Base-by-base conservation (phyloP, 2,113 vertebrate species). In the Erythrocercus mccallii region DNA sequence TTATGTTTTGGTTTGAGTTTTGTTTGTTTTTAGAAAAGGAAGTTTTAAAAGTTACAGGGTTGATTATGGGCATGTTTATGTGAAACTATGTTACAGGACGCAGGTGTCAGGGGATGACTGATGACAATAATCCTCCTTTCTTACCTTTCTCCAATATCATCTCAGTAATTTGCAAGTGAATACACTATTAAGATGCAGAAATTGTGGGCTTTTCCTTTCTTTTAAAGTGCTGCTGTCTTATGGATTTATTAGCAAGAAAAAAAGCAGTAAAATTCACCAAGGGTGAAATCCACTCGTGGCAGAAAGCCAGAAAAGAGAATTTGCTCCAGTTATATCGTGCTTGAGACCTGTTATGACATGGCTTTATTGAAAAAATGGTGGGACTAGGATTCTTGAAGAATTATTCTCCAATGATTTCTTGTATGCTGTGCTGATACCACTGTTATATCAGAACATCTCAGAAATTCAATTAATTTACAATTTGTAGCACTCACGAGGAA, bases 391-490 rank as follows among this genome's bases (percentile, higher is more conserved):
- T 95, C 73, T 64, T 69, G 45, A 85, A 60, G 42, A 69, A 69
- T 88, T 85, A 92, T 85, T 88, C 95, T 90, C 96, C 54, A 42
- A 9, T 70, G 82, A 58, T 73, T 94, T 83, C 96, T 95, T 53
- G 31, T 93, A 73, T 80, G 40, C 70, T 93, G 31, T 77, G 54
- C 73, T 94, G 81, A 51, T 90, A 86, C 58, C n/a, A 54, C 57
- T 61, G 45, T 88, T 90, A 73, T 73, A 92, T 48, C 47, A 53
- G 82, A 92, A 62, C 33, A 51, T 38, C 58, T 73, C 66, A 83
- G 71, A 73, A 94, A 94, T 90, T 85, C 81, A 92, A 96, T 97
- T 94, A 95, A 95, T 89, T 94, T 92, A 50, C 42, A 72, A 38
- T 85, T 50, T 81, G 20, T 72, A 91, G 45, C 35, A 69, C 81